Conservation (phyloP, 2,113 vertebrate species). For the cattle (Bos taurus) region DNA sequence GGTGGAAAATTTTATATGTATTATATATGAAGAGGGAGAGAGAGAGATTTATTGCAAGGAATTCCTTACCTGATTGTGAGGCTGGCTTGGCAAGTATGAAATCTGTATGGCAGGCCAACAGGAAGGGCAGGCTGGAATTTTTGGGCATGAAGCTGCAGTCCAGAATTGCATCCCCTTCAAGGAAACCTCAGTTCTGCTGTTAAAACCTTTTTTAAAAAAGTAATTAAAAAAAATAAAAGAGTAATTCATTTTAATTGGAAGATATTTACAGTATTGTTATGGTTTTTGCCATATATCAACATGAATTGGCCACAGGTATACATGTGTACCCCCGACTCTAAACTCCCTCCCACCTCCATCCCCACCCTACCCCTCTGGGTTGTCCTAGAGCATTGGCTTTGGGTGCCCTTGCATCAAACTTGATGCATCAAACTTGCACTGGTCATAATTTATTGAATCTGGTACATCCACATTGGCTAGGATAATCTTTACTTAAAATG, state of each 20-base stretch:
- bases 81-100: neutral
- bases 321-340: neutral
- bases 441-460: neutral
- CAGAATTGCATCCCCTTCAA: neutral
- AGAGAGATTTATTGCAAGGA: neutral
- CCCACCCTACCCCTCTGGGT: neutral
- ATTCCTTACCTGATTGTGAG: neutral
- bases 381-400: neutral
- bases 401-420: neutral
- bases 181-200: neutral
- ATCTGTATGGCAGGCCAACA: neutral
- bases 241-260: neutral
- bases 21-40: neutral
- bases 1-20: neutral
- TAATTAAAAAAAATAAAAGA: too few relatives aligned
- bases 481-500: neutral
- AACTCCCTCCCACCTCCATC: neutral
- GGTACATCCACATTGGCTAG: neutral
- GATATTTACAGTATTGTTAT: neutral
- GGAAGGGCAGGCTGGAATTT: neutral
- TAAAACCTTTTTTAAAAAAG: neutral
- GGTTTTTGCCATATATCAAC: neutral
- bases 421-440: neutral
- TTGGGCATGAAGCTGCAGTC: neutral
- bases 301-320: neutral